phyloP scores from a whole-genome alignment of 2,113 vertebrate species.

The Penelope pileata region DNA sequence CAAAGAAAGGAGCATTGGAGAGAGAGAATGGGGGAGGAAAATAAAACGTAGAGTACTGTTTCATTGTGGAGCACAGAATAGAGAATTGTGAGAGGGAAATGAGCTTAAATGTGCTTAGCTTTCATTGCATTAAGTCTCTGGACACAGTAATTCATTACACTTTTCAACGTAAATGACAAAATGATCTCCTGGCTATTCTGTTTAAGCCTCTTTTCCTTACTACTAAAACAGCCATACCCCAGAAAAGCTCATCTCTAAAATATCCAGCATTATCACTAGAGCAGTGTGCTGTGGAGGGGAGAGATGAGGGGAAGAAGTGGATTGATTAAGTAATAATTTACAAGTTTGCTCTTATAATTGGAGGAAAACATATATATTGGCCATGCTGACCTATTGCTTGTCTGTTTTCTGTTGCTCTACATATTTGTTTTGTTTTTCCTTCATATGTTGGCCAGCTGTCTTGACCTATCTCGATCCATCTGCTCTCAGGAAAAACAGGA shows the following conservation, averaged over 20 bases:
- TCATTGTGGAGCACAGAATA: constrained; percentile 20
- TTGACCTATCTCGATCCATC: background rate
- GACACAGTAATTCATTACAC: constrained; percentile 4
- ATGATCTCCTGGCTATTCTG: background rate
- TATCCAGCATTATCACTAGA: background rate
- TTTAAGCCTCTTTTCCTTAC: background rate
- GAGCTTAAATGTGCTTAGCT: constrained; percentile 31
- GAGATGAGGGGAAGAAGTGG: background rate
- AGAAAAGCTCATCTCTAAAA: background rate
- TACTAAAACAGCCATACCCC: background rate
- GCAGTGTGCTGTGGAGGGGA: background rate
- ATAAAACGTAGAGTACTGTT: constrained; percentile 15
- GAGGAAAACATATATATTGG: background rate
- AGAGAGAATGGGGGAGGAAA: constrained; percentile 37
- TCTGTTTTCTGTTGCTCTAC: background rate
- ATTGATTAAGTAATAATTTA: background rate
- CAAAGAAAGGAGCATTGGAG: constrained; percentile 46
- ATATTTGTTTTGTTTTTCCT: background rate
- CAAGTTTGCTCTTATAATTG: background rate
- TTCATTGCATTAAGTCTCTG: constrained; percentile 15
- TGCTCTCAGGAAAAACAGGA: constrained; percentile 27
- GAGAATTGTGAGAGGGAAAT: constrained; percentile 34
- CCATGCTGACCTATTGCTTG: background rate
- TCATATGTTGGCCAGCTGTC: background rate
- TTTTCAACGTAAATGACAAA: constrained; percentile 1